phyloP scores from a whole-genome alignment of 2,888 invertebrate genomes.

The Cosmia pyralina region DNA sequence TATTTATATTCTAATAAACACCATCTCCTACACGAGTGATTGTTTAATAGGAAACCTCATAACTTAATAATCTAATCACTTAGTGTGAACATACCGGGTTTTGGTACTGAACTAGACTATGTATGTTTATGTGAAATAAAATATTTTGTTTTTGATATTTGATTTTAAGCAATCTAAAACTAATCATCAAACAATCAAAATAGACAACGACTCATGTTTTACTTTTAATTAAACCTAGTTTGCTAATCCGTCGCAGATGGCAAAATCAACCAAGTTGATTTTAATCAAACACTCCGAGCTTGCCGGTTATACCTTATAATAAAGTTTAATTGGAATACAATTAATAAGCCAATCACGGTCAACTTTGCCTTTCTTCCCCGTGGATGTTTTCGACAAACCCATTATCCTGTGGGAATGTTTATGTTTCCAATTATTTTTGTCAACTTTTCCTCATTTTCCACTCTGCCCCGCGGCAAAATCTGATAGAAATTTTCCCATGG shows the following conservation, averaged over 20 bases:
- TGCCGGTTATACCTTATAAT: slow-evolving; percentile 53
- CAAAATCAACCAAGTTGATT: slow-evolving; percentile 59
- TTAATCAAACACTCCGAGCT: slow-evolving; percentile 59
- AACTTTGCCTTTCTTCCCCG: slow-evolving; percentile 54
- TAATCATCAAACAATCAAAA: slow-evolving; percentile 41
- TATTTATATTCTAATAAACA: no score
- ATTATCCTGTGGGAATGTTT: slow-evolving; percentile 52
- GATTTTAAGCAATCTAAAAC: slow-evolving; percentile 30
- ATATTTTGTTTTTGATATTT: no score
- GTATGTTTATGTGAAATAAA: no score
- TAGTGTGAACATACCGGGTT: no score
- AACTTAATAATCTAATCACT: no score
- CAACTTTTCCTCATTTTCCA: slow-evolving; percentile 35
- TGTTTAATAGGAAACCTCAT: no score
- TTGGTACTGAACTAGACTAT: no score
- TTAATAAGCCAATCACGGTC: slow-evolving; percentile 55
- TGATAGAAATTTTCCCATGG: neutral
- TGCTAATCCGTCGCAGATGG: slow-evolving; percentile 56
- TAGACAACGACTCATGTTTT: slow-evolving; percentile 46
- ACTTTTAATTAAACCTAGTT: slow-evolving; percentile 59
- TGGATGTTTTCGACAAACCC: slow-evolving; percentile 52
- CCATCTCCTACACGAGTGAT: no score
- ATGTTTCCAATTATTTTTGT: slow-evolving; percentile 58
- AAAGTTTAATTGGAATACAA: slow-evolving; percentile 70
- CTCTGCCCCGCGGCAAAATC: slow-evolving; percentile 14